Evolutionary conservation across 2,888 invertebrate species (phyloP).

Genomic region (Nysson spinosus): DNA sequence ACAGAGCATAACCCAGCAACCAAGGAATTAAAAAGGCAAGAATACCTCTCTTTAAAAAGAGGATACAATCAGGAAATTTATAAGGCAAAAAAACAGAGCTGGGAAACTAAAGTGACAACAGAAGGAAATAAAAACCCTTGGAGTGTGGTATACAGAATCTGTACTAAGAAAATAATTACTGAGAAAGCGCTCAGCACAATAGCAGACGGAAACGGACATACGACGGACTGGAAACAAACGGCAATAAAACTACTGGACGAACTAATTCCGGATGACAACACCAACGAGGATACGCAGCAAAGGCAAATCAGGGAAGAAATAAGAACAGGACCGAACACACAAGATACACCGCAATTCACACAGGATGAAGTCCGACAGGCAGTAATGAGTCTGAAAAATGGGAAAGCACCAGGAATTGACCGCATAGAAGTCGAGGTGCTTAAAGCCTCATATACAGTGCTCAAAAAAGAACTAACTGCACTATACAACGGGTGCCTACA

Average conservation of each 20-base stretch:
- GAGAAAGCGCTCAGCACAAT: neutral
- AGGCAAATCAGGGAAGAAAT: too few relatives aligned
- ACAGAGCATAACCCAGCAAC: neutral
- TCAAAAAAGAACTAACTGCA: neutral
- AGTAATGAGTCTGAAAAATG: too few relatives aligned
- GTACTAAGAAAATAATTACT: neutral
- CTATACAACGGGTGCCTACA: neutral
- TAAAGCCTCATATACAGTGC: neutral
- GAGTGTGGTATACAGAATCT: neutral
- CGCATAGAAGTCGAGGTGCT: neutral
- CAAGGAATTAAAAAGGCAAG: too few relatives aligned
- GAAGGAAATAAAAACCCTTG: neutral
- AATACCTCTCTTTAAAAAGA: too few relatives aligned
- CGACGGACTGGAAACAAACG: slow-evolving; percentile 2
- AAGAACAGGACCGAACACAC: too few relatives aligned
- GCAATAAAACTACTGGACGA: too few relatives aligned
- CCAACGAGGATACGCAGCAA: too few relatives aligned
- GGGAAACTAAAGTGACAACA: neutral
- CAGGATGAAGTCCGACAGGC: too few relatives aligned
- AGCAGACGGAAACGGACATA: slow-evolving; percentile 3
- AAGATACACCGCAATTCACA: too few relatives aligned
- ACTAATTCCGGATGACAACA: too few relatives aligned
- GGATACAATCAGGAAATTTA: too few relatives aligned
- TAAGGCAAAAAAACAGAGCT: neutral
- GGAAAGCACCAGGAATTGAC: too few relatives aligned